Conservation (phyloP, 1,140 invertebrate genomes). For the Zaprionus africanus region DNA sequence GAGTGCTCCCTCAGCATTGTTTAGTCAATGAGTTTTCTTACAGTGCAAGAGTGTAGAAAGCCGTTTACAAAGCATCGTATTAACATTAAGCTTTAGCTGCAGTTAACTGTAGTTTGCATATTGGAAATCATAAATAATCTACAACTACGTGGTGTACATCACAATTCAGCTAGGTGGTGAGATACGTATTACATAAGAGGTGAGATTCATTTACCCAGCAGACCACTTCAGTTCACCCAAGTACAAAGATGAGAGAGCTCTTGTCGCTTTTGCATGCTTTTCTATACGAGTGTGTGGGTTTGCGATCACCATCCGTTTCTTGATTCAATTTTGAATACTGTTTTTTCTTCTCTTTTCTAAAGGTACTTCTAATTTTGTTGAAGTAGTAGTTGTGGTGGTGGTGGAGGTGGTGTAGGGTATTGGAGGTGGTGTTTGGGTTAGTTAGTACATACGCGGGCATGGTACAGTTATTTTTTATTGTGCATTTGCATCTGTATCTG, state of each 20-base stretch:
- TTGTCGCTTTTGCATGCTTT: conserved; percentile 23
- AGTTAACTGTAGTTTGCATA: conserved; percentile 21
- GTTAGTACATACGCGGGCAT: not conserved
- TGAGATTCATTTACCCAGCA: conserved; percentile 39
- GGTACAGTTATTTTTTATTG: conserved; percentile 1
- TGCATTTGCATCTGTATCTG: conserved; percentile 4
- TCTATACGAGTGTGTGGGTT: not conserved
- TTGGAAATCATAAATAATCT: conserved; percentile 15
- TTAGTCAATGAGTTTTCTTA: conserved; percentile 68
- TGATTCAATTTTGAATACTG: conserved; percentile 18
- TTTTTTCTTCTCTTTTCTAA: conserved; percentile 5
- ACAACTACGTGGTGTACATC: conserved; percentile 22
- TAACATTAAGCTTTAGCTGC: conserved; percentile 23
- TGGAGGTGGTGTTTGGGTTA: conserved; percentile 9
- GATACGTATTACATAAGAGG: conserved; percentile 8
- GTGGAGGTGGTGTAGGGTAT: not conserved
- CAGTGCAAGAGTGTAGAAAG: conserved; percentile 20
- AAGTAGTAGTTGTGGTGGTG: conserved; percentile 26
- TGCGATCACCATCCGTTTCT: not conserved
- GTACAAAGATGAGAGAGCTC: conserved; percentile 18
- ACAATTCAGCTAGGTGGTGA: not conserved
- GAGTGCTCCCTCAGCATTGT: conserved; percentile 47
- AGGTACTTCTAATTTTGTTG: conserved; percentile 49
- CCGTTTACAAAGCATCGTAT: conserved; percentile 33
- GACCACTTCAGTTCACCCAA: conserved; percentile 30